Evolutionary conservation across 2,113 vertebrate genomes (phyloP), one percentile per base, ranked within the genome.

Genomic region (Sturnira hondurensis): DNA sequence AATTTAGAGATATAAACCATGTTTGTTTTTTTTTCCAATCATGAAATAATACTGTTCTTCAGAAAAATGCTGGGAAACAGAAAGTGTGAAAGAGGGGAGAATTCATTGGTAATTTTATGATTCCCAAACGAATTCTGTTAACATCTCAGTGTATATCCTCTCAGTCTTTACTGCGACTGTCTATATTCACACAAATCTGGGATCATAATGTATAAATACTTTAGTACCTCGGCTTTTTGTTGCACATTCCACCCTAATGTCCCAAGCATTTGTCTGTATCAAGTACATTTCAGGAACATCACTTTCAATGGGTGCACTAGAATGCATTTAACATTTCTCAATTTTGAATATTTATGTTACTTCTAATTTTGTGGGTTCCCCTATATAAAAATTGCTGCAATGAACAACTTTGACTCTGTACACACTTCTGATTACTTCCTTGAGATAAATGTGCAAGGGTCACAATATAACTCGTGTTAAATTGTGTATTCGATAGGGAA

Each of bases 1-100:
- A 67, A 45, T 92, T 95, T 63, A 71, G 91, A 96, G 88, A 90
- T 84, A 81, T n/a, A 91, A 83, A 82, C 9, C 52, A 12, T 73
- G 47, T 17, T 63, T 14, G 9, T 84, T 92, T 63, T 67, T 88
- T 92, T 63, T 67, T 15, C 16, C 5, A 38, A 74, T 86, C 74
- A 70, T n/a, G 50, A 83, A 93, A 91, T 94, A 86, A 73, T 87
- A 76, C 70, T 45, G 41, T 86, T 89, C 58, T 82, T 38, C 22
- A 6, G 43, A 96, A 90, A 45, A 73, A 63, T 6, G 45, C 7
- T 52, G 41, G 86, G 63, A 82, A 91, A 89, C 13, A 61, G 52
- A 71, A 94, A 95, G 38, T 67, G 76, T 31, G 71, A 68, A 47
- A 4, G 70, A 54, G 31, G 52, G 52, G 76, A 91, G 91, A 91